Evolutionary conservation across 2,797 vertebrate genomes (phyloP).

Genomic region (Pangasius macronema): DNA sequence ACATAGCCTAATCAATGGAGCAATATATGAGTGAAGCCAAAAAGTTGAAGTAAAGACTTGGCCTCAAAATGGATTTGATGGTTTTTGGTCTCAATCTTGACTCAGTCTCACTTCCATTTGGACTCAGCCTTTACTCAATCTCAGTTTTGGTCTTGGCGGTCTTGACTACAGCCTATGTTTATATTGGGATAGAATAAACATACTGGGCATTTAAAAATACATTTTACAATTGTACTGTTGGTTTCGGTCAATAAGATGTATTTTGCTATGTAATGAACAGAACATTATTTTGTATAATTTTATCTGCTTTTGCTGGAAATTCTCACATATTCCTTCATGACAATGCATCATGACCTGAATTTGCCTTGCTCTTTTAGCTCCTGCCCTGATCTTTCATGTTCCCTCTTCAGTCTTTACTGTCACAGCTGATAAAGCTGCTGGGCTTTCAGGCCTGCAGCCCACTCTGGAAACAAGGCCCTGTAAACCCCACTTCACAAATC

Average conservation of each 20-base stretch:
- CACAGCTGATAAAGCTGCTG: constrained; percentile 65
- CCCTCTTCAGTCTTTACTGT: constrained; percentile 55
- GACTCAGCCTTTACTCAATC: background rate
- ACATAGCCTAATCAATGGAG: background rate
- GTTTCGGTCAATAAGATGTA: background rate
- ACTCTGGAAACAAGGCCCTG: constrained; percentile 60
- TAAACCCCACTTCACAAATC: constrained; percentile 73
- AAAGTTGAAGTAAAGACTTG: constrained; percentile 2
- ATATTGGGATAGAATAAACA: background rate
- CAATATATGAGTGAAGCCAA: background rate
- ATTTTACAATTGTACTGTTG: background rate
- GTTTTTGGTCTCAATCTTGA: constrained; percentile 2
- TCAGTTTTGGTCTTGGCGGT: background rate
- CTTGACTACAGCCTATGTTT: background rate
- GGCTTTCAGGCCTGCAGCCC: constrained; percentile 71
- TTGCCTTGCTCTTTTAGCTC: constrained; percentile 46
- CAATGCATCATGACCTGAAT: constrained; percentile 42
- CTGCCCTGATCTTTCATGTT: constrained; percentile 38
- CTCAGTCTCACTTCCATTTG: background rate
- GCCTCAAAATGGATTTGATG: background rate
- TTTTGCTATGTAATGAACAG: background rate
- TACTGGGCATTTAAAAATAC: background rate
- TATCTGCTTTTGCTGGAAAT: background rate
- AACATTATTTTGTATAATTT: background rate
- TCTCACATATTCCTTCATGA: background rate